Base-by-base conservation (phyloP, 1,140 invertebrate species). In the Formica exsecta region DNA sequence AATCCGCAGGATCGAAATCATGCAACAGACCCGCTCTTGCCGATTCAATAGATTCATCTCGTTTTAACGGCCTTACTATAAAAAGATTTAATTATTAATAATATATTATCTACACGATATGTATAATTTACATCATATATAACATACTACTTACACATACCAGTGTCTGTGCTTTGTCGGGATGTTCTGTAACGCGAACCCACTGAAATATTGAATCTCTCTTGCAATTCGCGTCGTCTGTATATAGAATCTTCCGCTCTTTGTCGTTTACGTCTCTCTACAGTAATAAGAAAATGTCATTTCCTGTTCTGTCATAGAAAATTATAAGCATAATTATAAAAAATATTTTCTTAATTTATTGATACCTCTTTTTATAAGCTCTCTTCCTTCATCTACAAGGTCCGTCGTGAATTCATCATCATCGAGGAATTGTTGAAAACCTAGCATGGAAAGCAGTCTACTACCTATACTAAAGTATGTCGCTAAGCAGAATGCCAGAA, bases 391-490 rank as follows among this genome's bases (percentile, higher is more conserved):
- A 92, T 99, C 98, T 4, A 99, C 97, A 22, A 99, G 95, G 94
- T 99, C 99, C 0, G 97, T 97, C 0, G 98, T 99, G 84, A 99
- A 97, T 75, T 99, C 98, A 94, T 99, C 98, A 87, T 99, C 98
- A 4, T 97, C 98, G 65, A 99, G 96, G 95, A 99, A 99, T 94
- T 99, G 98, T 94, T 99, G 98, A 95, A 99, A 99, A 38, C 99
- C 99, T 86, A 99, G 96, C 59, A 98, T 96, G 41, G 98, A 98
- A 9, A 99, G 95, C 61, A 99, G 95, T 80, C 98, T 96, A 86
- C 98, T 98, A 44, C 99, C 99, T n/a, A 99, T 94, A 92, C 98
- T 98, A 93, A 99, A 99, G 96, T 99, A 99, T 0, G 99, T 99
- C 75, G 98, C 98, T 80, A 99, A 94, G 93, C 99, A 99, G 89